These are phyloP conservation scores for Hemibagrus guttatus DNA, from an alignment of 2,797 vertebrate species.

Conservation along the genomic window DNA sequence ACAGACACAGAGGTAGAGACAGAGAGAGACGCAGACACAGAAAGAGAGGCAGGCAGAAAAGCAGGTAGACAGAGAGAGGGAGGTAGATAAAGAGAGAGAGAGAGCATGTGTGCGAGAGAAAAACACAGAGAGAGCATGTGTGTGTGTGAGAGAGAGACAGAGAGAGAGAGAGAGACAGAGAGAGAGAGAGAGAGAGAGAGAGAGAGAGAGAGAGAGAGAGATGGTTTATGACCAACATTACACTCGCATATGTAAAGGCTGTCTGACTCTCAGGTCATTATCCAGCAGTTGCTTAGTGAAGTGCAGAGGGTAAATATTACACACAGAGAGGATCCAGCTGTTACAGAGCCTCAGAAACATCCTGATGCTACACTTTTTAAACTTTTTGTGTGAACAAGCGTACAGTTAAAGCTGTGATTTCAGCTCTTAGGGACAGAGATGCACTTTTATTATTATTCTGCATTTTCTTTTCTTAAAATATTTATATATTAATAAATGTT, in stretches of 20 bases:
- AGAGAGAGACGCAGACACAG: no score
- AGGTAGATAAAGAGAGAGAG: no score
- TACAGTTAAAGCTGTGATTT: background rate
- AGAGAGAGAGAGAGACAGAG: slow-evolving; percentile 1
- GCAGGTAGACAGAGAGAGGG: no score
- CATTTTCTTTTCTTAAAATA: background rate
- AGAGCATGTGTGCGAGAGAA: no score
- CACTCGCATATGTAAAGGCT: background rate
- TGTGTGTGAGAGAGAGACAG: background rate
- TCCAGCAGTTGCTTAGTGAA: background rate
- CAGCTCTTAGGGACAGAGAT: background rate
- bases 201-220: background rate
- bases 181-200: slow-evolving; percentile 13
- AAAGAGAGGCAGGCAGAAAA: no score
- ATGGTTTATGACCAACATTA: background rate
- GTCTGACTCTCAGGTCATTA: background rate
- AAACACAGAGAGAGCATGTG: background rate
- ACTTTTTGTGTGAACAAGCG: background rate
- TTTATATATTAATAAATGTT: background rate
- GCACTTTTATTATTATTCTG: background rate
- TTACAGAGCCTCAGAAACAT: background rate
- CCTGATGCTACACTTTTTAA: no score
- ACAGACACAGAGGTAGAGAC: no score
- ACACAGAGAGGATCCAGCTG: background rate
- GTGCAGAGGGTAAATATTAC: background rate